Percentiles rank a stretch among this genome's conserved stretches.
These are phyloP conservation scores for Egretta garzetta DNA, from an alignment of 2,113 vertebrate genomes.

Conservation along the genomic window DNA sequence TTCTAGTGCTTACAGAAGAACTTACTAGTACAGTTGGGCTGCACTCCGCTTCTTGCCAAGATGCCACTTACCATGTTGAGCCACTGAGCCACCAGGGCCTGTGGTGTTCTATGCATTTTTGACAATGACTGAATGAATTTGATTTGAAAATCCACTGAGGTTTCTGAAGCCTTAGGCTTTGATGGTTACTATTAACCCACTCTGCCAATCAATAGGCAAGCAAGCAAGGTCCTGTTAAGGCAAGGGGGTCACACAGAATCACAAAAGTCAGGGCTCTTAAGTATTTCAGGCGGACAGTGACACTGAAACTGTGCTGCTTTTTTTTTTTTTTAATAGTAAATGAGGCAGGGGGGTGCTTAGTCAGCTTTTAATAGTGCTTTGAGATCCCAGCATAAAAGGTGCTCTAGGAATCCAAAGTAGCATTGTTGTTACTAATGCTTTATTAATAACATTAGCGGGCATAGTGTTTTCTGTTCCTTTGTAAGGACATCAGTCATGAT, in stretches of 20 bases:
- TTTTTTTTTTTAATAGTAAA: neutral
- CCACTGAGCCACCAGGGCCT: neutral
- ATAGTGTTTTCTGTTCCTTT: neutral
- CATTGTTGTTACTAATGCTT: neutral
- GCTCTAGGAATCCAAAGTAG: slow-evolving; percentile 4
- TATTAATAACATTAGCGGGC: neutral
- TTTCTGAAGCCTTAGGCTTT: neutral
- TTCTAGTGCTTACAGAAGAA: neutral
- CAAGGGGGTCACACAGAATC: neutral
- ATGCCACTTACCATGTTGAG: neutral
- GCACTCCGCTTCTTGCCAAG: neutral
- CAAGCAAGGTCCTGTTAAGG: neutral
- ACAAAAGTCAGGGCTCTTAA: neutral
- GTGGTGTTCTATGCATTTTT: neutral
- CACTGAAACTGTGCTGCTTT: neutral
- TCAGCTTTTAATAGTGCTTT: neutral
- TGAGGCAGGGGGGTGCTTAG: neutral
- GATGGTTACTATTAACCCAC: neutral
- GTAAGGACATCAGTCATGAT: neutral
- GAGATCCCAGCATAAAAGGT: neutral
- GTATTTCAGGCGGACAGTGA: neutral
- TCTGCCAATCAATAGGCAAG: neutral
- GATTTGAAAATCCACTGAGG: neutral
- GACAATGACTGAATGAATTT: neutral
- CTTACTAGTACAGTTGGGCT: neutral